phyloP scores from a whole-genome alignment of 1,140 invertebrate genomes.

The Plodia interpunctella region DNA sequence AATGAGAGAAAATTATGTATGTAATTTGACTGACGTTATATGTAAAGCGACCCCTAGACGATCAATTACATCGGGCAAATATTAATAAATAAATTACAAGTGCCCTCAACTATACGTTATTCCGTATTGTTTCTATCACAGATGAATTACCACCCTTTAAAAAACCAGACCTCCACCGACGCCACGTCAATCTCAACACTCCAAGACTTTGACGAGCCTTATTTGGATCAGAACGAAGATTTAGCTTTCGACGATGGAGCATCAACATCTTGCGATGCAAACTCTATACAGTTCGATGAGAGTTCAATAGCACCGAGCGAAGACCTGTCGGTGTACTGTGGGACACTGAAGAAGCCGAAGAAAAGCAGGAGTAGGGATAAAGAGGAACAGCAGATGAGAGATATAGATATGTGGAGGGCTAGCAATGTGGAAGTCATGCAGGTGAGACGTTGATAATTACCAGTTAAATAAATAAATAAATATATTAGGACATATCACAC shows the following conservation, averaged over 20 bases:
- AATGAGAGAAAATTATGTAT: no score
- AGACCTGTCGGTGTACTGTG: conserved; percentile 50
- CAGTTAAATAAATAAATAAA: no score
- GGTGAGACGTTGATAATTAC: conserved; percentile 26
- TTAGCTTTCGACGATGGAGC: conserved; percentile 34
- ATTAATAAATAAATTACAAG: no score
- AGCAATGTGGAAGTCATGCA: conserved; percentile 61
- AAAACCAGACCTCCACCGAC: conserved; percentile 38
- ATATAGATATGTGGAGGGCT: conserved; percentile 63
- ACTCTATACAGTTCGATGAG: conserved; percentile 47
- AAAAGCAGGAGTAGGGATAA: conserved; percentile 43
- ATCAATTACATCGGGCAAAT: no score
- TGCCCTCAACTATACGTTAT: neutral
- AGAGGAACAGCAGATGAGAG: conserved; percentile 45
- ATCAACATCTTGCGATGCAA: conserved; percentile 34
- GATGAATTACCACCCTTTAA: conserved; percentile 42
- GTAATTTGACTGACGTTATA: no score
- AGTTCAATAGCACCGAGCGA: conserved; percentile 49
- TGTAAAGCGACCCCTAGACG: no score
- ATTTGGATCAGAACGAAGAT: conserved; percentile 19
- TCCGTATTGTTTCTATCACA: conserved; percentile 20
- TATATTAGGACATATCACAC: no score
- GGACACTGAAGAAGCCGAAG: conserved; percentile 54
- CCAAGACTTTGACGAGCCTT: conserved; percentile 33
- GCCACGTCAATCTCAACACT: conserved; percentile 41